Base-by-base conservation (phyloP, 2,113 vertebrate species). In the Nycticryphes semicollaris region DNA sequence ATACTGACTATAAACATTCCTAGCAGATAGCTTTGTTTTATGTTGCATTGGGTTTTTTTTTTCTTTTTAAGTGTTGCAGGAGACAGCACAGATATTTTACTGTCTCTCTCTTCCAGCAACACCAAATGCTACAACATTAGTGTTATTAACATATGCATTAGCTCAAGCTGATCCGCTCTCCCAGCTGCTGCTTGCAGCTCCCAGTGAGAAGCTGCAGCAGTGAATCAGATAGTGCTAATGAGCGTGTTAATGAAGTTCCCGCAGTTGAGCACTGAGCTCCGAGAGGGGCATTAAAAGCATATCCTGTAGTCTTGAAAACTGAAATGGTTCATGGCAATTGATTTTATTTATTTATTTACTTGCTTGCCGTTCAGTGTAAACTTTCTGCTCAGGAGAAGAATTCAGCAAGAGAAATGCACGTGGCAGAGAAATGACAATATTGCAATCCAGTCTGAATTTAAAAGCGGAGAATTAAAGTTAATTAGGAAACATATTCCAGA, bases 201-300 rank as follows among this genome's bases (percentile, higher is more conserved):
- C 91, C 86, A 86, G 96, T 43, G 79, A 84, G 83, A 66, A 37
- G 87, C 87, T 90, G 91, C 87, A 54, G 96, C 96, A 75, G 14
- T 87, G 93, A 97, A 97, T 97, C 97, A 93, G 89, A 90, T 28
- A 94, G 92, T 76, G n/a, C 95, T 97, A 98, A 97, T 89, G 96
- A 96, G 96, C 9, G 25, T 75, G 70, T 92, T 98, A 98, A 98
- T 98, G 97, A 98, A 98, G 92, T 96, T 97, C 91, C 91, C 68
- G 41, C 96, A 81, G 95, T 13, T 27, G 80, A 96, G 94, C 43
- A 51, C 51, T 9, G 35, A 27, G 48, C 93, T 94, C 84, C 4
- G 21, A 97, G 84, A 97, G 27, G 21, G 60, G 81, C 81, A 86
- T 95, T 97, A 81, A 97, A 96, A 97, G 47, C 79, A 24, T 67